Evolutionary conservation across 1,140 invertebrate genomes (phyloP), one percentile per base, ranked within the genome.

Genomic region (Penaeus indicus): DNA sequence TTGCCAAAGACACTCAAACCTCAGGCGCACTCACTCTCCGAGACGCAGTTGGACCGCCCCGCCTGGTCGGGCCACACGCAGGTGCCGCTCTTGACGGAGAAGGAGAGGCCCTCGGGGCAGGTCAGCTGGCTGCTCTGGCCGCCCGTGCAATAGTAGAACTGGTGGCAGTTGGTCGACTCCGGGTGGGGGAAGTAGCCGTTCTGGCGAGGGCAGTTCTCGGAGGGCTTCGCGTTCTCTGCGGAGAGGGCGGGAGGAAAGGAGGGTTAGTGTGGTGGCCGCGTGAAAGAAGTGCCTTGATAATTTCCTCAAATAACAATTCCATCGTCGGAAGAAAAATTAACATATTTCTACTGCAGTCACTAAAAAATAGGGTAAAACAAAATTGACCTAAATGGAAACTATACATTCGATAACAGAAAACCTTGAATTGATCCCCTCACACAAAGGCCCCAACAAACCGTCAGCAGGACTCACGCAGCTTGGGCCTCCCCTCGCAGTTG

Each of bases 101-200:
- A 98, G 92, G 97, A 96, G 13, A 98, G 94, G 18, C 97, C 96
- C 89, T 95, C 95, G 0, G 97, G 97, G 92, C 97, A 98, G 64
- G 95, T 95, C 91, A 96, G 96, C 92, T 96, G 96, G 64, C 94
- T 95, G 60, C 95, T 94, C 60, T 96, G 96, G 32, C 97, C 97
- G 85, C 97, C 96, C 90, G 97, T 97, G 92, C 97, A 97, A 92
- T 97, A 97, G 94, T 94, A 97, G 94, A 97, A 98, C 80, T 97
- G 93, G 92, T 97, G 96, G 93, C 97, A 97, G 8, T 97, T 94
- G 5, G 94, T 92, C 22, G 95, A 93, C 91, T 97, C 96, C 8
- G 96, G 96, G 93, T 98, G 96, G 7, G 96, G 95, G 93, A 97
- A 98, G 94, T 97, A 97, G 13, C 97, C 97, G 92, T 97, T 97